These are phyloP conservation scores for Leptoteleia sp. DNA, from an alignment of 1,140 invertebrate species.

Conservation along the genomic window DNA sequence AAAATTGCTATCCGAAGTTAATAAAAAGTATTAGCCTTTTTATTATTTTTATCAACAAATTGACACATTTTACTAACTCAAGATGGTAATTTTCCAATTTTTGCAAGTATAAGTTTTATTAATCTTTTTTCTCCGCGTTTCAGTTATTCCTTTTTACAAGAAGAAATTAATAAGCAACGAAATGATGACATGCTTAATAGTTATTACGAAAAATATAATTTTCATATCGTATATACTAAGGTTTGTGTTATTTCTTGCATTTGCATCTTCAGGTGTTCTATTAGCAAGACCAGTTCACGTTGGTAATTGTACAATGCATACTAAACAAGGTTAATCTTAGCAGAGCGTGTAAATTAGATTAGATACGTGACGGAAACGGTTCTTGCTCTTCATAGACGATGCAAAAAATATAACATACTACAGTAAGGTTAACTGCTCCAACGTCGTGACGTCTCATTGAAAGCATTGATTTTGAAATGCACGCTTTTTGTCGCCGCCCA, in stretches of 20 bases:
- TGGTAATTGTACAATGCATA: constrained; percentile 63
- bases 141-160: not conserved
- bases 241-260: constrained; percentile 47
- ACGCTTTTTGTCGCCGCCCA: not conserved
- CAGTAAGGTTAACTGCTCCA: constrained; percentile 26
- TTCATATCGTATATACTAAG: constrained; percentile 13
- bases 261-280: constrained; percentile 61
- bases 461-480: constrained; percentile 38
- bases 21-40: too few species aligned
- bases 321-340: constrained; percentile 67
- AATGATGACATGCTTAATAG: constrained; percentile 1
- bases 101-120: too few species aligned
- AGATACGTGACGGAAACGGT: constrained; percentile 59
- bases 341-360: constrained; percentile 68
- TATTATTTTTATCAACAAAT: too few species aligned
- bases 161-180: not conserved
- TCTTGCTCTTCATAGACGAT: too few species aligned
- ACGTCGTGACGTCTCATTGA: constrained; percentile 19
- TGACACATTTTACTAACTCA: too few species aligned
- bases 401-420: too few species aligned
- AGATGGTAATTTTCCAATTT: too few species aligned
- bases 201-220: constrained; percentile 25
- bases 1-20: too few species aligned
- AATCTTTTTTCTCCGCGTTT: not conserved
- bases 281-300: constrained; percentile 52